Conservation (phyloP, 2,888 invertebrate genomes). For the Melangyna quadrimaculata region DNA sequence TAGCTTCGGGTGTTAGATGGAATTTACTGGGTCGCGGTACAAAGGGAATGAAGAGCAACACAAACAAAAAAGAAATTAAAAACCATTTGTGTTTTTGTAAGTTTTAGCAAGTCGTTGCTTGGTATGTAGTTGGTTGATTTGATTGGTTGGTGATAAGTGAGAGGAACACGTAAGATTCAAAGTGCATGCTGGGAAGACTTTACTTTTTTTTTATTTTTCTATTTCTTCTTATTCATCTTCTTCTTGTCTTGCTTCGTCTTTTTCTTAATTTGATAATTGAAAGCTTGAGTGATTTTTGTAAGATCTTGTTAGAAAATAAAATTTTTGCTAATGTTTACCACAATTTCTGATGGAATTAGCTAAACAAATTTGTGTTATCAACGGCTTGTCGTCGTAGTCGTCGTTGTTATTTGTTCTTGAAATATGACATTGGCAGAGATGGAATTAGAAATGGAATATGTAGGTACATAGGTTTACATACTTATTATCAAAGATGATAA, state of each 20-base stretch:
- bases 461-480: too few species aligned
- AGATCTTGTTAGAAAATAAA: conserved; percentile 38
- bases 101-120: conserved; percentile 32
- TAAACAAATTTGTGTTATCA: conserved; percentile 46
- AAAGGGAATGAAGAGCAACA: conserved; percentile 18
- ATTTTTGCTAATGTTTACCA: conserved; percentile 33
- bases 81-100: conserved; percentile 32
- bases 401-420: neutral
- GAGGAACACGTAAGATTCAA: conserved; percentile 24
- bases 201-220: neutral
- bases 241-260: neutral
- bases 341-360: conserved; percentile 11
- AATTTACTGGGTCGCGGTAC: conserved; percentile 34
- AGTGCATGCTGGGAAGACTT: conserved; percentile 40
- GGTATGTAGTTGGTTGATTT: neutral
- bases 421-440: neutral
- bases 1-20: conserved; percentile 60
- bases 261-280: conserved; percentile 21
- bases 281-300: conserved; percentile 46
- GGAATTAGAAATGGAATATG: neutral
- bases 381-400: neutral
- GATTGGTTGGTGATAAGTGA: conserved; percentile 41
- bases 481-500: neutral
- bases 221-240: too few species aligned
- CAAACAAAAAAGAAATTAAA: neutral